Evolutionary conservation across 2,113 vertebrate genomes (phyloP).

Genomic region (Pomatostomus ruficeps): DNA sequence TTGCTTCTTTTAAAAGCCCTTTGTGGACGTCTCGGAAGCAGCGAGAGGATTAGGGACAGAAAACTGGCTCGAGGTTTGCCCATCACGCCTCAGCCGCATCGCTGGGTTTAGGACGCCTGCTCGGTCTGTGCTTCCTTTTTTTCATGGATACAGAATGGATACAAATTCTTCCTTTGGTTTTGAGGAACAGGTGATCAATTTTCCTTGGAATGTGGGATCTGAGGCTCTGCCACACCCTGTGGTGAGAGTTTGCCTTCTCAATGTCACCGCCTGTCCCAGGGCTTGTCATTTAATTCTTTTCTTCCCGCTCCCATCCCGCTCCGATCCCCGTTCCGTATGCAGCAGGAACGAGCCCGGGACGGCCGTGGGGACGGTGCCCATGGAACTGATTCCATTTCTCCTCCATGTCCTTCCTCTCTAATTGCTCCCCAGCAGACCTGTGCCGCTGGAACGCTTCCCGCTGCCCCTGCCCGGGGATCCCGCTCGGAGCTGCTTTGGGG

Average conservation of each 20-base stretch:
- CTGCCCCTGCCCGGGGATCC: neutral
- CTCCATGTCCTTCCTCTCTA: neutral
- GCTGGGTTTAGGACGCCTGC: neutral
- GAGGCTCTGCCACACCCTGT: neutral
- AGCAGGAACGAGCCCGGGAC: accelerated
- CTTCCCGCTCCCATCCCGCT: neutral
- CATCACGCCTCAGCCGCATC: neutral
- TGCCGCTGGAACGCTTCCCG: neutral
- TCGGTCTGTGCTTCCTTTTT: neutral
- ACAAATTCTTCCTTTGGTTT: neutral
- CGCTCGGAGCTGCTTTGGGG: neutral
- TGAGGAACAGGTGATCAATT: neutral
- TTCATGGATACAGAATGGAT: no score
- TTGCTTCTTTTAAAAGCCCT: neutral
- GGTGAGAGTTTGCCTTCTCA: neutral
- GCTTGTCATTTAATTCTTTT: neutral
- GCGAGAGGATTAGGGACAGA: neutral
- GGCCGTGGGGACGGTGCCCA: neutral
- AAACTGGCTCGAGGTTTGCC: neutral
- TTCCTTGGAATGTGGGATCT: neutral
- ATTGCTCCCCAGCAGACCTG: slow-evolving; percentile 29
- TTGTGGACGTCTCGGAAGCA: neutral
- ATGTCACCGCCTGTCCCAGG: neutral
- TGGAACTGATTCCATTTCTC: neutral
- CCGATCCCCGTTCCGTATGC: neutral